Base-by-base conservation (phyloP, 2,888 invertebrate species). In the Apomyelois bistriatella region DNA sequence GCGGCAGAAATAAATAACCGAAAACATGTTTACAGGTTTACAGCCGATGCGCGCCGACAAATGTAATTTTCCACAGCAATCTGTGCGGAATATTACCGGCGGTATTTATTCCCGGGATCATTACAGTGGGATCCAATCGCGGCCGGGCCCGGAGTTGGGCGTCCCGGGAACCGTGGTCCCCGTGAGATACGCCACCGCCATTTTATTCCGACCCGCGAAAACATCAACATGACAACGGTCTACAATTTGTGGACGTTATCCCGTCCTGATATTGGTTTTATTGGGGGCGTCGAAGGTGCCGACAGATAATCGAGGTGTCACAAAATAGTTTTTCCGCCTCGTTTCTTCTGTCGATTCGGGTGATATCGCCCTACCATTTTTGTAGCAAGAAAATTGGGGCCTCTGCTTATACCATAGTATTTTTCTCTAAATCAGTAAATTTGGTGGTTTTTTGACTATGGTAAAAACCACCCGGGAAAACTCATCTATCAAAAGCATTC, bases 61-160 rank as follows among this genome's bases (percentile, higher is more conserved):
- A 76, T 76, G 72, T 77, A 74, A 77, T 77, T 76, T 72, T 65
- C 70, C 52, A 50, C 64, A 66, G 76, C 78, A 79, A 81, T 79
- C 77, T 75, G 72, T 68, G 71, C 68, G 67, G 68, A 66, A 73
- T 76, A 78, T 75, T 77, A 76, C 72, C 74, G 61, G 42, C 61
- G 75, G 79, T 81, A 82, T 83, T 83, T 82, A 84, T 85, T 75
- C 79, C 76, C 73, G 71, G 69, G 72, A 74, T 83, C 79, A 84
- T 84, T 82, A 82, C 71, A 64, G 67, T 66, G 66, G 66, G 74
- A 82, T 79, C 83, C 82, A 82, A 84, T 82, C 76, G 76, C 64
- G 68, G 66, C 59, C 64, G 65, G 62, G 65, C 68, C 68, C 69
- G 64, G 62, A 60, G 67, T 59, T 62, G 58, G 65, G 72, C 43